phyloP scores from a whole-genome alignment of 1,140 invertebrate genomes.

The Drosophila mauritiana region DNA sequence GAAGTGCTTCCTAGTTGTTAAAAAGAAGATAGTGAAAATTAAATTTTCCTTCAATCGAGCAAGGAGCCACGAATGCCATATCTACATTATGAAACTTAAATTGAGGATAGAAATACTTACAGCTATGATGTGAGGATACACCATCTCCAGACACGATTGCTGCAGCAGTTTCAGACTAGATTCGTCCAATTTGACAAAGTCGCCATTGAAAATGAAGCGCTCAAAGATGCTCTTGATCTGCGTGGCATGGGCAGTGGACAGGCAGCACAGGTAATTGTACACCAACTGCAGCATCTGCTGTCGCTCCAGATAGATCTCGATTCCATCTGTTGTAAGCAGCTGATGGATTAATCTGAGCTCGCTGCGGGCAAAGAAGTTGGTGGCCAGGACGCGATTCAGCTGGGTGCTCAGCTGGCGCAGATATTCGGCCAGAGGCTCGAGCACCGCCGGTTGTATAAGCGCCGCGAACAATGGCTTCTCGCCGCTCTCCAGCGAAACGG shows the following conservation, averaged over 20 bases:
- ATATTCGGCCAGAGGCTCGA: conserved; percentile 64
- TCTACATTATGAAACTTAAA: too few relatives aligned
- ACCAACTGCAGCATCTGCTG: conserved; percentile 67
- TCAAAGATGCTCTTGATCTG: conserved; percentile 77
- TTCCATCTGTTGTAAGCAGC: conserved; percentile 58
- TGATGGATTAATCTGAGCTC: conserved; percentile 76
- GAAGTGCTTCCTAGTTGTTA: too few relatives aligned
- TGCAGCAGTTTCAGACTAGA: conserved; percentile 60
- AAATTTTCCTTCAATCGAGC: not conserved
- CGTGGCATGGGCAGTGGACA: conserved; percentile 61
- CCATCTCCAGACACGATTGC: conserved; percentile 64
- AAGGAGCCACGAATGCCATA: too few relatives aligned
- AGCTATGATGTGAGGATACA: conserved; percentile 72
- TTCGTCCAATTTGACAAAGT: conserved; percentile 55
- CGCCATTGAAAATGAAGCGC: conserved; percentile 65
- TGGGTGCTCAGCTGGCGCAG: conserved; percentile 42
- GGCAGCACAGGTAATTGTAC: conserved; percentile 71
- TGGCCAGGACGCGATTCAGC: conserved; percentile 64
- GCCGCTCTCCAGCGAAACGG: conserved; percentile 35
- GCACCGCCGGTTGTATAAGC: conserved; percentile 56
- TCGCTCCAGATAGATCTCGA: conserved; percentile 61
- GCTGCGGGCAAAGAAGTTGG: conserved; percentile 76
- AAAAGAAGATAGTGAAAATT: not conserved
- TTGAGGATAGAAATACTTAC: conserved; percentile 39
- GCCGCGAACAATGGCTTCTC: conserved; percentile 45